Base-by-base conservation (phyloP, 2,888 invertebrate genomes). In the Coenonympha glycerion region DNA sequence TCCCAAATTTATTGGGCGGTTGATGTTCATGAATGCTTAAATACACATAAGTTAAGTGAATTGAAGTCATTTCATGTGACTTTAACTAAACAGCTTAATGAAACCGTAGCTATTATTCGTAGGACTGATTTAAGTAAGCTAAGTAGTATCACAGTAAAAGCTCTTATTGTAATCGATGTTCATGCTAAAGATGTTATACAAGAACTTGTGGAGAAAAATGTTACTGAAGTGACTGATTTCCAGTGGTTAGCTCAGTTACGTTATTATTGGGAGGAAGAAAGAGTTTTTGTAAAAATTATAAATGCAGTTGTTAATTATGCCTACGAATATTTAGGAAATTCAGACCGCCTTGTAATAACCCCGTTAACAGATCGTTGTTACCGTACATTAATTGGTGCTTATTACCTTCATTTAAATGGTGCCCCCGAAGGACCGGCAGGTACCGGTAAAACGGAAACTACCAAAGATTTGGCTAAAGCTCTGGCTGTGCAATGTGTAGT, bases 391-490 rank as follows among this genome's bases (percentile, higher is more conserved):
- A 91, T 95, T 56, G 94, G 94, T 0, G 95, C 95, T 1, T 95
- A 93, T 73, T 92, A 93, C 66, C 85, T 95, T 39, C 93, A 95
- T 76, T 79, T 95, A 60, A 94, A 95, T 66, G 95, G 95, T n/a
- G 93, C 93, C 3, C 93, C 93, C 0, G 93, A 94, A 80, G 94
- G 94, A 0, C 95, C 95, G 0, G 93, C 94, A 0, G 95, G 95
- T 0, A 95, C 95, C 0, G 96, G 96, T 0, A 96, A 96, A 84
- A 96, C 95, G 0, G 96, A 96, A 85, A 95, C 95, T 13, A 94
- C 94, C 0, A 97, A 97, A 84, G 97, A 97, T 84, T 86, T 97
- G 58, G 96, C 96, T 3, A 95, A 96, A 79, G 96, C 96, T 0
- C 71, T 97, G 41, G 97, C 96, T 0, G 95, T 97, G 1, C 96